Conservation (phyloP, 2,888 invertebrate genomes). For the Bhutanitis thaidina region DNA sequence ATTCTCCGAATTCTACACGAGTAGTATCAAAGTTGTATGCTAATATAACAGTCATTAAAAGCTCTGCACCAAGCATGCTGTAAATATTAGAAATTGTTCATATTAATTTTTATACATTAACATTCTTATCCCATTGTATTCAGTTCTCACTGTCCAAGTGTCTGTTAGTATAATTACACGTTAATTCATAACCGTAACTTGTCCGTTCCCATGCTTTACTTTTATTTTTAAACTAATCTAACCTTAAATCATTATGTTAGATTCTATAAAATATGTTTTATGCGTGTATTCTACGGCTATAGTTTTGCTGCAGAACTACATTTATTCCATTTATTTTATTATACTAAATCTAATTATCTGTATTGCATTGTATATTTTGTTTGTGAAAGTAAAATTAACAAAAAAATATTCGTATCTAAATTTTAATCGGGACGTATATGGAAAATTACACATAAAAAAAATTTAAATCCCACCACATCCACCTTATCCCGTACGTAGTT, state of each 20-base stretch:
- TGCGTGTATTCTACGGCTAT: too few species aligned
- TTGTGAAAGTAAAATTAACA: too few species aligned
- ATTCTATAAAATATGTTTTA: too few species aligned
- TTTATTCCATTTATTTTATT: too few species aligned
- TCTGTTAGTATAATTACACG: conserved; percentile 64
- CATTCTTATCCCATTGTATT: conserved; percentile 56
- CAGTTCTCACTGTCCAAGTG: conserved; percentile 67
- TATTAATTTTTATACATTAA: conserved; percentile 37
- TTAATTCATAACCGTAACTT: conserved; percentile 55
- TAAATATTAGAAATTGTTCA: conserved; percentile 57
- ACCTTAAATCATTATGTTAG: too few species aligned
- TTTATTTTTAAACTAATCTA: conserved; percentile 35
- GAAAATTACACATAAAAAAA: background rate
- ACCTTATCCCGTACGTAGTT: conserved; percentile 35
- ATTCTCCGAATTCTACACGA: background rate
- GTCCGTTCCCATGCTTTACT: conserved; percentile 68
- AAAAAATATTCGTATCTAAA: too few species aligned
- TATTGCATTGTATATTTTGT: too few species aligned
- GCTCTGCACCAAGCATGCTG: conserved; percentile 19
- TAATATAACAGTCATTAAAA: conserved; percentile 15
- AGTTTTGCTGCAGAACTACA: too few species aligned
- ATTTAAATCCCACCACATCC: conserved; percentile 15
- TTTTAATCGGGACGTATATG: too few species aligned
- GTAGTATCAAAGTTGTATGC: conserved; percentile 9
- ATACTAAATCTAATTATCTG: too few species aligned